phyloP scores from a whole-genome alignment of 2,888 invertebrate genomes.

The Lochmaea crataegi region DNA sequence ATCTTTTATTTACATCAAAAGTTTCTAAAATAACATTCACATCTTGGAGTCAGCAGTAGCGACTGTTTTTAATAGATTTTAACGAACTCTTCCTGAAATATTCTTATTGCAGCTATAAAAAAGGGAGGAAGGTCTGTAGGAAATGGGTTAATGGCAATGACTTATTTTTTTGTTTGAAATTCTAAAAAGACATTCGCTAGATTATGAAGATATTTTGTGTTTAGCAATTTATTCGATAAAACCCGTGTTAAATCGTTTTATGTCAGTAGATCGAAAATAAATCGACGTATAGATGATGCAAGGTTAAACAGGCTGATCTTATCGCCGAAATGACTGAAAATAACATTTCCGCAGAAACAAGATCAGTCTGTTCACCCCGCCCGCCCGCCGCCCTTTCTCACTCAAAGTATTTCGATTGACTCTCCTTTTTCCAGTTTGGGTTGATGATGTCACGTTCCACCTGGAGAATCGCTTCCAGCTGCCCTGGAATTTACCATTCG shows the following conservation, averaged over 20 bases:
- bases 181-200: too few relatives aligned
- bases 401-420: constrained; percentile 31
- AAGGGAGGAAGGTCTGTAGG: too few relatives aligned
- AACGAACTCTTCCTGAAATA: too few relatives aligned
- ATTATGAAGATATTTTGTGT: too few relatives aligned
- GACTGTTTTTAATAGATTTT: too few relatives aligned
- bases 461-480: constrained; percentile 36
- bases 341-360: constrained; percentile 66
- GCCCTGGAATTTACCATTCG: constrained; percentile 25
- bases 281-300: constrained; percentile 38
- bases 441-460: constrained; percentile 43
- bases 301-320: constrained; percentile 66
- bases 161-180: too few relatives aligned
- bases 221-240: too few relatives aligned
- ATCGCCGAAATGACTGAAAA: constrained; percentile 66
- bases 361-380: constrained; percentile 65
- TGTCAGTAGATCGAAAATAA: neutral
- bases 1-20: too few relatives aligned
- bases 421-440: constrained; percentile 38
- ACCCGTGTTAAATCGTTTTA: neutral
- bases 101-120: too few relatives aligned
- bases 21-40: too few relatives aligned
- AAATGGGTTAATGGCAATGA: too few relatives aligned
- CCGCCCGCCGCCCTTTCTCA: constrained; percentile 38
- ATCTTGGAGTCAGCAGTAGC: too few relatives aligned